Percentiles rank a stretch among this genome's conserved stretches.
phyloP scores from a whole-genome alignment of 2,888 invertebrate species.

The Oeneis ivallda region DNA sequence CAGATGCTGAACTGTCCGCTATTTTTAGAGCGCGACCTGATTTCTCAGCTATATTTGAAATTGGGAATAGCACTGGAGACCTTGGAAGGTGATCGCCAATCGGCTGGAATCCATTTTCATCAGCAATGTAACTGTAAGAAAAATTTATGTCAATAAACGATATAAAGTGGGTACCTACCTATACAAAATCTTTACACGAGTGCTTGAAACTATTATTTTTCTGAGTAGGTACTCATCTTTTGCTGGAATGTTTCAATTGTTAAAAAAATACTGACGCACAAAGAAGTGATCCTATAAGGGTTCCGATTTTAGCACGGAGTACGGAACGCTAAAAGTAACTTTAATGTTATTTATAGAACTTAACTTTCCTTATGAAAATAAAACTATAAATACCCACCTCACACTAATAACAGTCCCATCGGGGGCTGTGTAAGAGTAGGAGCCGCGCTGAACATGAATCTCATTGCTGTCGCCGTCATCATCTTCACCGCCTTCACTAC shows the following conservation, averaged over 20 bases:
- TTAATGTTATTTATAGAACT: no score
- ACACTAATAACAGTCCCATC: slow-evolving; percentile 85
- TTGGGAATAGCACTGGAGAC: slow-evolving; percentile 42
- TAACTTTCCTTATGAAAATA: neutral
- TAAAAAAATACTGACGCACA: no score
- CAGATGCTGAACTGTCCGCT: slow-evolving; percentile 45
- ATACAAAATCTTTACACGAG: neutral
- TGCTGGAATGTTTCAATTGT: no score
- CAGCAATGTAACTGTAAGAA: slow-evolving; percentile 83
- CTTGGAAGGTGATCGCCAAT: slow-evolving; percentile 84
- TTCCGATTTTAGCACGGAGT: no score
- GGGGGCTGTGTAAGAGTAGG: slow-evolving; percentile 86
- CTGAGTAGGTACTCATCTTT: no score
- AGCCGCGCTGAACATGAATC: slow-evolving; percentile 84
- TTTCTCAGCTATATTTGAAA: slow-evolving; percentile 48
- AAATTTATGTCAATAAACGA: neutral
- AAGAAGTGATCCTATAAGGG: no score
- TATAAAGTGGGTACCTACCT: neutral
- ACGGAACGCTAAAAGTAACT: no score
- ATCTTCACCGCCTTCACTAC: slow-evolving; percentile 80
- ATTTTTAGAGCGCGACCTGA: slow-evolving; percentile 51
- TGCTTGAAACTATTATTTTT: neutral
- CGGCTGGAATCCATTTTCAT: slow-evolving; percentile 87
- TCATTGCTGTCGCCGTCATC: slow-evolving; percentile 76
- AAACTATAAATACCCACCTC: slow-evolving; percentile 55